Conservation (phyloP, 2,888 invertebrate genomes). For the Glaucopsyche alexis region DNA sequence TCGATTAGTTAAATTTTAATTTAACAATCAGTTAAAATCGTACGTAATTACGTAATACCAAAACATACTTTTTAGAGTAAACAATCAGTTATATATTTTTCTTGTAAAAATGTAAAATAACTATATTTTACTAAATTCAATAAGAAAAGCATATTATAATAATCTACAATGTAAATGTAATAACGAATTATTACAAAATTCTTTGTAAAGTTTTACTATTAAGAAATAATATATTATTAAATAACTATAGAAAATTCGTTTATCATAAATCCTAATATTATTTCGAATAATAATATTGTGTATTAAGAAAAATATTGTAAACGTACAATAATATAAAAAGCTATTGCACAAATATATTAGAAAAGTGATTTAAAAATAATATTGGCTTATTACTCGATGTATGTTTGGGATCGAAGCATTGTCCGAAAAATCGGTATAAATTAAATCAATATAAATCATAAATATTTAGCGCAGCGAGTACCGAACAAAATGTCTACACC, state of each 20-base stretch:
- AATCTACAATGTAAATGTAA: background rate
- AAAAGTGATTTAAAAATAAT: slow-evolving; percentile 25
- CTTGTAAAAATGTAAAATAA: slow-evolving; percentile 25
- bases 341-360: slow-evolving; percentile 26
- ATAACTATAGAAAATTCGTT: slow-evolving; percentile 29
- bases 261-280: slow-evolving; percentile 28
- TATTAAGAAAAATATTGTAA: slow-evolving; percentile 27
- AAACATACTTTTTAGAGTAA: slow-evolving; percentile 1
- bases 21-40: too few relatives aligned
- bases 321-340: slow-evolving; percentile 20
- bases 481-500: slow-evolving; percentile 15
- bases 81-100: slow-evolving; percentile 11
- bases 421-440: slow-evolving; percentile 11
- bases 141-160: slow-evolving; percentile 28
- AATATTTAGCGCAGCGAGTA: slow-evolving; percentile 18
- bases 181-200: slow-evolving; percentile 7
- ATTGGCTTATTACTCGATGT: slow-evolving; percentile 29
- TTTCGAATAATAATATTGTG: slow-evolving; percentile 26
- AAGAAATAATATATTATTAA: slow-evolving; percentile 27
- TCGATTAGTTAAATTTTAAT: too few relatives aligned
- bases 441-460: slow-evolving; percentile 23
- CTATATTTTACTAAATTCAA: slow-evolving; percentile 25
- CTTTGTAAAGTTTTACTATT: slow-evolving; percentile 26
- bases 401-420: slow-evolving; percentile 16
- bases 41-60: background rate